A percentile compares a stretch with the other conserved stretches of the same genome.
These are phyloP conservation scores for Tichodroma muraria DNA, from an alignment of 2,113 vertebrate species.

Conservation along the genomic window DNA sequence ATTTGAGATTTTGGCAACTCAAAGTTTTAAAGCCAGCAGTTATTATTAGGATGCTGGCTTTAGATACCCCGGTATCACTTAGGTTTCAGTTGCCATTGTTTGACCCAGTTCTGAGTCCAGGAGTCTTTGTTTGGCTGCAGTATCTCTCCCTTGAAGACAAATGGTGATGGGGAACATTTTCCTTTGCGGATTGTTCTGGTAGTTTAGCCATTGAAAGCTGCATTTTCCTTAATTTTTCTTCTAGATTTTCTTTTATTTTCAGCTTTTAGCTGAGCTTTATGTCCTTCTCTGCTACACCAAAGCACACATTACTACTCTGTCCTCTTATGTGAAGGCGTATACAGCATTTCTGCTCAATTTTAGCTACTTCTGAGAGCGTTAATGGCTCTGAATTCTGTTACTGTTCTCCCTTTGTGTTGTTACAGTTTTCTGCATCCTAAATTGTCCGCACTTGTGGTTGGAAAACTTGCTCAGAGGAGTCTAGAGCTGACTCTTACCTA, in stretches of 20 bases:
- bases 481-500: neutral
- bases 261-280: neutral
- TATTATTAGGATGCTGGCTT: neutral
- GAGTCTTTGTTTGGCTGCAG: neutral
- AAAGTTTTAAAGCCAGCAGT: neutral
- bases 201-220: neutral
- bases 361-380: neutral
- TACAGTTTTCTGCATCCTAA: neutral
- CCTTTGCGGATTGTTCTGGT: neutral
- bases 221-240: neutral
- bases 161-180: neutral
- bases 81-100: neutral
- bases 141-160: neutral
- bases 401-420: neutral
- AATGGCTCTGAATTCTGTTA: neutral
- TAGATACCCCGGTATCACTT: neutral
- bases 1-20: neutral
- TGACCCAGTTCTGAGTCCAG: neutral
- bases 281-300: neutral
- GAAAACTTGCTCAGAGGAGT: neutral
- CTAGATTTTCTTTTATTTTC: neutral
- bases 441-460: neutral
- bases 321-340: neutral
- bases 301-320: accelerated
- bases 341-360: neutral